phyloP scores from a whole-genome alignment of 2,797 vertebrate genomes.

The Rostrhamus sociabilis region DNA sequence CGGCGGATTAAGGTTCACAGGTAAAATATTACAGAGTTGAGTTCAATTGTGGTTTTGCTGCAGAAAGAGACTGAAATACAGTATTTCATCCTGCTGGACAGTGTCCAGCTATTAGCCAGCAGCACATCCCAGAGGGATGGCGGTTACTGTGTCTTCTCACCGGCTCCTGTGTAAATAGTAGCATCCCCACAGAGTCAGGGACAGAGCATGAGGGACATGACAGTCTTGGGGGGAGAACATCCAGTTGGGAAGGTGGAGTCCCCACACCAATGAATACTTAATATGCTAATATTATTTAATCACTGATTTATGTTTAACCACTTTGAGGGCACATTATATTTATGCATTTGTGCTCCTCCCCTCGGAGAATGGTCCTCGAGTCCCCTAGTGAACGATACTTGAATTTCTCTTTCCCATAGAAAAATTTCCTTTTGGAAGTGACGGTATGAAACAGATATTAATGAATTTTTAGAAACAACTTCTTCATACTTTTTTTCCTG shows the following conservation, averaged over 20 bases:
- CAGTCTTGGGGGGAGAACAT: background rate
- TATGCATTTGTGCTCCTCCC: background rate
- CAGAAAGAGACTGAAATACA: background rate
- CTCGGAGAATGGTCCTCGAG: background rate
- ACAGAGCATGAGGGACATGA: background rate
- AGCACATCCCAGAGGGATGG: background rate
- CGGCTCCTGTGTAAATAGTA: background rate
- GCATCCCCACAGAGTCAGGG: background rate
- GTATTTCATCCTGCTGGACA: background rate
- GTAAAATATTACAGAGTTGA: background rate
- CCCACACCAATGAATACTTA: background rate
- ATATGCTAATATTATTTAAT: conserved; percentile 2
- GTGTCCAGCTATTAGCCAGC: background rate
- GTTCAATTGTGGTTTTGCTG: background rate
- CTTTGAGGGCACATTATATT: background rate
- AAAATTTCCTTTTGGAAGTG: background rate
- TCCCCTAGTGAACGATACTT: background rate
- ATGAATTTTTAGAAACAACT: conserved; percentile 27
- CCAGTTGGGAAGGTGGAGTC: background rate
- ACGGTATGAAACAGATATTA: background rate
- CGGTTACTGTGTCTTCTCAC: background rate
- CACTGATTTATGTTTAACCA: conserved; percentile 6
- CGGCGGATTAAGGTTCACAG: background rate
- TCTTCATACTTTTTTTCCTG: conserved; percentile 1
- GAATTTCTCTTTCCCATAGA: background rate